Conservation (phyloP, 2,797 vertebrate species). For the Halcyon chelicuti region DNA sequence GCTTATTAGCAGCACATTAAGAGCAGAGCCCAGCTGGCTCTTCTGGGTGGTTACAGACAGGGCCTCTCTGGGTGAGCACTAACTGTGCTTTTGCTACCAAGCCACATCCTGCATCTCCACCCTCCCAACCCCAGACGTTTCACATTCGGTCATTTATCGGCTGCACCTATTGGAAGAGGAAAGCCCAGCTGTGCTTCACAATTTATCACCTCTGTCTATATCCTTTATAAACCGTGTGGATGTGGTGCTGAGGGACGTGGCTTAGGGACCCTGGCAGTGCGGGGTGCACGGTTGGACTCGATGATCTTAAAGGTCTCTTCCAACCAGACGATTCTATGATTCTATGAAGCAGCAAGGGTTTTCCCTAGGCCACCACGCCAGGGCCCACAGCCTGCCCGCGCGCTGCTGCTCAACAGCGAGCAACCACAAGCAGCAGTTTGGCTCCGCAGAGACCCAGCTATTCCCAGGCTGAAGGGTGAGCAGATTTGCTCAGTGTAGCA, state of each 20-base stretch:
- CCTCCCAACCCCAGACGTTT: not conserved
- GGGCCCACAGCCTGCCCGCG: not conserved
- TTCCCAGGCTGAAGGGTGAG: not conserved
- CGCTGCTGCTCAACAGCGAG: not conserved
- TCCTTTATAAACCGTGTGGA: too few species aligned
- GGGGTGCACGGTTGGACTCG: too few species aligned
- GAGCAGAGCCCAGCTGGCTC: constrained; percentile 44
- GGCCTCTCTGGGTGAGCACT: not conserved
- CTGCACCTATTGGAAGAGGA: not conserved
- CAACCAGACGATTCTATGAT: not conserved
- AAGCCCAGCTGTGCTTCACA: not conserved
- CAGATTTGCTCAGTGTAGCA: not conserved
- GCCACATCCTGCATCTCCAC: not conserved
- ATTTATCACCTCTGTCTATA: too few species aligned
- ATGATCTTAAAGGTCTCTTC: too few species aligned
- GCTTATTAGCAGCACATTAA: constrained; percentile 36
- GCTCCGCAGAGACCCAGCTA: not conserved
- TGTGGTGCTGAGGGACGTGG: too few species aligned
- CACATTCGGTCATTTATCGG: not conserved
- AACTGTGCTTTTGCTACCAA: not conserved
- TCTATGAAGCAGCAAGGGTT: not conserved
- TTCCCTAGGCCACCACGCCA: not conserved
- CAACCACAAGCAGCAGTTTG: not conserved
- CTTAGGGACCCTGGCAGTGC: too few species aligned
- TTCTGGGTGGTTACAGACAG: not conserved